phyloP scores from a whole-genome alignment of 2,797 vertebrate species.

The Melanotaenia trifasciata region DNA sequence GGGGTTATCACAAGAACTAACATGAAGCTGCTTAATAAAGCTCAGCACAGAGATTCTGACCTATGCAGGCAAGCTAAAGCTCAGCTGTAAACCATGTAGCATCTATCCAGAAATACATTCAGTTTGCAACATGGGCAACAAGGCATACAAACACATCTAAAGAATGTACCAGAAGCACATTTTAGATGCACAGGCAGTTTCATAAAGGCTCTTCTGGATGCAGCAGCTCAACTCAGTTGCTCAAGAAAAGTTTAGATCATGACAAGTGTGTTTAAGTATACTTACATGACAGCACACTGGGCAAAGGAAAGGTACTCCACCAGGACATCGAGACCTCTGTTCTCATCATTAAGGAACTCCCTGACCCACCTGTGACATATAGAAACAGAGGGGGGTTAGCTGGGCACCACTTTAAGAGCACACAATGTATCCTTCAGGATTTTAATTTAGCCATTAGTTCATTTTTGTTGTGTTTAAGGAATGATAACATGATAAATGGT shows the following conservation, averaged over 20 bases:
- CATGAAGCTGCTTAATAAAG: slow-evolving; percentile 70
- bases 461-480: background rate
- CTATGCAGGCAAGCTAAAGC: slow-evolving; percentile 54
- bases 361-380: slow-evolving; percentile 91
- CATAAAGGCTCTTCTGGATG: slow-evolving; percentile 41
- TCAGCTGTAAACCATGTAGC: slow-evolving; percentile 47
- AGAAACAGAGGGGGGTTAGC: slow-evolving; percentile 49
- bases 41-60: slow-evolving; percentile 62
- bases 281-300: slow-evolving; percentile 97
- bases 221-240: slow-evolving; percentile 56
- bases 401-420: slow-evolving; percentile 42
- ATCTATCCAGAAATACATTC: slow-evolving; percentile 53
- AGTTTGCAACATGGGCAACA: slow-evolving; percentile 60
- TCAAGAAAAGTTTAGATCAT: slow-evolving; percentile 38
- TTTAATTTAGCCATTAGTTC: background rate
- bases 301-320: slow-evolving; percentile 98
- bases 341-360: slow-evolving; percentile 97
- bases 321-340: slow-evolving; percentile 94
- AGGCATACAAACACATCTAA: slow-evolving; percentile 64
- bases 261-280: slow-evolving; percentile 54
- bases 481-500: background rate
- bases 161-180: slow-evolving; percentile 51
- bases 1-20: slow-evolving; percentile 69
- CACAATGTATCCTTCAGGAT: slow-evolving; percentile 28
- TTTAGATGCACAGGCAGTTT: slow-evolving; percentile 58